Percentiles rank a stretch among this genome's conserved stretches.
Conservation (phyloP, 1,140 invertebrate genomes). For the Trypoxylus dichotomus region DNA sequence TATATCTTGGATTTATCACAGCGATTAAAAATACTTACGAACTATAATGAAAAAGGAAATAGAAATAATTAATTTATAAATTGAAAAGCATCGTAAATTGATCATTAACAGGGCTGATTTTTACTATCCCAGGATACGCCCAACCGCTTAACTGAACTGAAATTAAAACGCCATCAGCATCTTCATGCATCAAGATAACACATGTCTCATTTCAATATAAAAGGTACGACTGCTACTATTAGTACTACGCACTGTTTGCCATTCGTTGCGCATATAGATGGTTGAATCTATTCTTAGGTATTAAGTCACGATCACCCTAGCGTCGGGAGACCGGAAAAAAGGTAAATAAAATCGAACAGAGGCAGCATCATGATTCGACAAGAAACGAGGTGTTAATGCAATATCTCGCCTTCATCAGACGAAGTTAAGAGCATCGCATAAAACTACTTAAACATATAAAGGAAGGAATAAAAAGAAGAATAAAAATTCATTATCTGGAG, state of each 20-base stretch:
- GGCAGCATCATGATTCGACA: constrained; percentile 16
- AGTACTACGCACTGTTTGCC: not conserved
- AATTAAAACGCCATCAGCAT: not conserved
- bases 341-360: constrained; percentile 1
- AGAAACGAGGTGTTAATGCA: constrained; percentile 23
- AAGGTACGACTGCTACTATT: constrained; percentile 10
- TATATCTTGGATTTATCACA: too few relatives aligned
- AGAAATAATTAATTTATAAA: not conserved
- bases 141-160: not conserved
- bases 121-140: not conserved
- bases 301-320: constrained; percentile 4
- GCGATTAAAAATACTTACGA: too few relatives aligned
- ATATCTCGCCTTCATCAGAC: not conserved
- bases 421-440: constrained; percentile 14
- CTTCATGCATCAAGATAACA: not conserved
- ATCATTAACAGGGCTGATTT: not conserved
- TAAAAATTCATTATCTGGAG: not conserved
- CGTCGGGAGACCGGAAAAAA: not conserved
- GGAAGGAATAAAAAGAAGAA: not conserved
- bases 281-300: not conserved
- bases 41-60: not conserved
- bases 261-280: not conserved
- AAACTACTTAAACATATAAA: constrained; percentile 17
- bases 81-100: not conserved
- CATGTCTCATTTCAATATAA: not conserved